These are phyloP conservation scores for Drosophila rubida DNA, from an alignment of 2,888 invertebrate species.

Conservation along the genomic window DNA sequence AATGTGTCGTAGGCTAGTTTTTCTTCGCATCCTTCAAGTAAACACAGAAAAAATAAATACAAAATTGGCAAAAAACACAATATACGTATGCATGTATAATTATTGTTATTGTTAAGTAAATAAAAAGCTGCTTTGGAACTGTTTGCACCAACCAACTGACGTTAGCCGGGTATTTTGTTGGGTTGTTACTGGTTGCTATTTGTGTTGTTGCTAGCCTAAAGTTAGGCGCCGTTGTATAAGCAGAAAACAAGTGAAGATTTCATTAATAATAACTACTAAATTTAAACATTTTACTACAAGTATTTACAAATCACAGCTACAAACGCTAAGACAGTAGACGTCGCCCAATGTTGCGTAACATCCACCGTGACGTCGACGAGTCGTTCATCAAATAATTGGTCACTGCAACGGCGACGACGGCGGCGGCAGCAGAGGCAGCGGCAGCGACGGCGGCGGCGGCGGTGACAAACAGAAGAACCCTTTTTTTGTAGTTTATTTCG, in stretches of 20 bases:
- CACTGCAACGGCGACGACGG: conserved; percentile 26
- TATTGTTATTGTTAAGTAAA: conserved; percentile 35
- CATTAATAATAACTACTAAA: conserved; percentile 73
- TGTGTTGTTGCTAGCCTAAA: conserved; percentile 4
- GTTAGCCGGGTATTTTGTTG: conserved; percentile 10
- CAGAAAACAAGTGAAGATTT: conserved; percentile 52
- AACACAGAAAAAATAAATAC: conserved; percentile 70
- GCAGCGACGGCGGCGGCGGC: conserved; percentile 19
- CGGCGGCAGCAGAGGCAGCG: too few species aligned
- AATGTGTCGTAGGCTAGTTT: conserved; percentile 26
- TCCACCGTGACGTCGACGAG: conserved; percentile 40
- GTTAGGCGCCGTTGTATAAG: conserved; percentile 47
- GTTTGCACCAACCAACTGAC: conserved; percentile 27
- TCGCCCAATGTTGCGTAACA: conserved; percentile 63
- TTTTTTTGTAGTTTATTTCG: conserved; percentile 11
- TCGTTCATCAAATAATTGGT: conserved; percentile 19
- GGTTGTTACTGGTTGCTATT: conserved; percentile 10
- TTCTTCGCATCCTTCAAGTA: too few species aligned
- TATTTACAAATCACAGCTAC: conserved; percentile 78
- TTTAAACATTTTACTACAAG: conserved; percentile 75
- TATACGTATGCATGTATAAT: conserved; percentile 12
- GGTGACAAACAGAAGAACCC: conserved; percentile 21
- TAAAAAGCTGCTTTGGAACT: conserved; percentile 61
- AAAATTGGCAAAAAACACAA: conserved; percentile 67
- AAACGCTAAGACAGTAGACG: conserved; percentile 63